Conservation (phyloP, 2,113 vertebrate genomes). For the Hippopotamus amphibius region DNA sequence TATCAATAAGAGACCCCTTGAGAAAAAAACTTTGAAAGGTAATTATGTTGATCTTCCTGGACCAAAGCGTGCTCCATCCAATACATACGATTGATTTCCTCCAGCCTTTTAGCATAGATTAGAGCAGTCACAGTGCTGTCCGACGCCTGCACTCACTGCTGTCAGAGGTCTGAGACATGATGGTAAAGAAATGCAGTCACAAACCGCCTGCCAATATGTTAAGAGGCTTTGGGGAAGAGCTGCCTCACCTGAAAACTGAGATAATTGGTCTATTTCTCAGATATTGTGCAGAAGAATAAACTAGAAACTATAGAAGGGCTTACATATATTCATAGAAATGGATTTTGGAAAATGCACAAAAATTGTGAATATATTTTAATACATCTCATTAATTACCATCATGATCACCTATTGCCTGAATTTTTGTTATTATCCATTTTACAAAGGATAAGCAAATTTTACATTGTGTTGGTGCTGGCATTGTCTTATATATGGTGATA, state of each 20-base stretch:
- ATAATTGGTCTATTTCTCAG: neutral
- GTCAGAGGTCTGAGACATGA: neutral
- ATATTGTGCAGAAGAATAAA: neutral
- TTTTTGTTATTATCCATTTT: neutral
- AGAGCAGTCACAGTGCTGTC: neutral
- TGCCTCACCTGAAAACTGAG: neutral
- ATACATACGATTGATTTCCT: neutral
- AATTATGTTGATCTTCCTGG: slow-evolving; percentile 1
- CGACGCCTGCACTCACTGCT: neutral
- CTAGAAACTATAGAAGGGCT: neutral
- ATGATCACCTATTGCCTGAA: neutral
- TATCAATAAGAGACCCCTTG: neutral
- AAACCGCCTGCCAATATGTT: neutral
- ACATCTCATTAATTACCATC: neutral
- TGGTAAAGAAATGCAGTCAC: neutral
- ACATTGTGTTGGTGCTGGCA: neutral
- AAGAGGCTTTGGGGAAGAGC: neutral
- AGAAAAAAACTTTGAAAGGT: neutral
- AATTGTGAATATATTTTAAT: neutral
- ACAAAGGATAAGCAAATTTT: neutral
- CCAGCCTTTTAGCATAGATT: neutral
- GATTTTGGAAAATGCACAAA: neutral
- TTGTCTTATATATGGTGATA: neutral
- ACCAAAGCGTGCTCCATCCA: neutral
- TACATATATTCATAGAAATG: neutral